Base-by-base conservation (phyloP, 2,888 invertebrate species). In the Hecatera dysodea region DNA sequence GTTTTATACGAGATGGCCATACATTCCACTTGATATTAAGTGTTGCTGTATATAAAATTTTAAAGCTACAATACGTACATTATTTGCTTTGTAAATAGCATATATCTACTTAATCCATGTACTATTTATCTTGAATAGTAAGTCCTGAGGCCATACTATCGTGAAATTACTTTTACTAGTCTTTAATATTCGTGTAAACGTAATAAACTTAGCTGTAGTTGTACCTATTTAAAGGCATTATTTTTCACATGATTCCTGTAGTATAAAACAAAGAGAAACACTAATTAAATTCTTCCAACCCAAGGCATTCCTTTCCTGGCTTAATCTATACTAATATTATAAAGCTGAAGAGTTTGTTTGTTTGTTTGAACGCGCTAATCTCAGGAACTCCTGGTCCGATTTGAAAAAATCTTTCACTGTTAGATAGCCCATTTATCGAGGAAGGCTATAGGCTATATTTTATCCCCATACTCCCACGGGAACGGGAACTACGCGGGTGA, bases 61-160 rank as follows among this genome's bases (percentile, higher is more conserved):
- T 87, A 82, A 79, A 59, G 52, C 48, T 72, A 71, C 67, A 63
- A 59, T 62, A 75, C 56, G 56, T 65, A 64, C 55, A 67, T 73
- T 55, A 46, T 66, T 44, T 72, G 29, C 87, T 86, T 87, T 89
- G 88, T 89, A 87, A 76, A 86, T 86, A 87, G 61, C 57, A 44
- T 12, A 42, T 59, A 46, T 59, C 12, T 81, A 76, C 69, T 72
- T 82, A 67, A 29, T 76, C n/a, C n/a, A 19, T 74, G 59, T 75
- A 72, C 69, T 78, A 80, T 83, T 82, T 83, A 80, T 80, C 68
- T 67, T 78, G 71, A 80, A 75, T 85, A 81, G 80, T 72, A 78
- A 81, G 71, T 83, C 86, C 85, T 87, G 93, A 92, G 91, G 94
- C 94, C 94, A 94, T 94, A 94, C 89, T 88, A 60, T 73, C 82